phyloP scores from a whole-genome alignment of 2,113 vertebrate genomes.

The Leucoraja erinaceus region DNA sequence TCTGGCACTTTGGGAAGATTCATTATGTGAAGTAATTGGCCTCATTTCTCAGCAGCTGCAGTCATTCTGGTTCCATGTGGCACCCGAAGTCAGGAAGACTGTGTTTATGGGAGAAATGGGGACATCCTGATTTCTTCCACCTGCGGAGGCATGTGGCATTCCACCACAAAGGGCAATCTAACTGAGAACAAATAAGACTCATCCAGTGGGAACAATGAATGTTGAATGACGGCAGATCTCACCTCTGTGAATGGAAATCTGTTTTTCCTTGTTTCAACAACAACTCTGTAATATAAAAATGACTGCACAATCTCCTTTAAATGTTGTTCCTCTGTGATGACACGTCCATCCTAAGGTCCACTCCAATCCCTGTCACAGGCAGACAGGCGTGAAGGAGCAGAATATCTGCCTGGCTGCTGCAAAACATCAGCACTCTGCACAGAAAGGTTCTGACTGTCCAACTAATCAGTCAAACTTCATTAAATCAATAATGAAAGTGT shows the following conservation, averaged over 20 bases:
- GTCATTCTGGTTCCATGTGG: background rate
- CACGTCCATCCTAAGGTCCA: too few species aligned
- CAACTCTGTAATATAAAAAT: too few species aligned
- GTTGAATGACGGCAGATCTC: background rate
- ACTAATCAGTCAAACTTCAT: background rate
- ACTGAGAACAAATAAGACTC: background rate
- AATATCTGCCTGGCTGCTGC: too few species aligned
- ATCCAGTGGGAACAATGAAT: background rate
- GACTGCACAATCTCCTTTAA: too few species aligned
- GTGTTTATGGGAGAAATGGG: background rate
- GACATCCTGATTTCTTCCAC: background rate
- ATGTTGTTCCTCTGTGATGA: too few species aligned
- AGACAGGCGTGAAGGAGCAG: too few species aligned
- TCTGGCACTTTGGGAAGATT: background rate
- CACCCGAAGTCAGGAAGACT: conserved; percentile 7
- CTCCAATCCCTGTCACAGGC: too few species aligned
- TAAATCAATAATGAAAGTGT: background rate
- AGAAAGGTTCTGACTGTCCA: too few species aligned
- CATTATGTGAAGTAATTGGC: background rate
- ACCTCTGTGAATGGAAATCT: background rate
- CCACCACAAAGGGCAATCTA: background rate
- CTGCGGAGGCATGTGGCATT: background rate
- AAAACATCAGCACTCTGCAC: too few species aligned
- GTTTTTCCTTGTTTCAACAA: too few species aligned
- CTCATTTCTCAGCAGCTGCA: background rate